Evolutionary conservation across 2,797 vertebrate genomes (phyloP).

Genomic region (Artibeus jamaicensis): DNA sequence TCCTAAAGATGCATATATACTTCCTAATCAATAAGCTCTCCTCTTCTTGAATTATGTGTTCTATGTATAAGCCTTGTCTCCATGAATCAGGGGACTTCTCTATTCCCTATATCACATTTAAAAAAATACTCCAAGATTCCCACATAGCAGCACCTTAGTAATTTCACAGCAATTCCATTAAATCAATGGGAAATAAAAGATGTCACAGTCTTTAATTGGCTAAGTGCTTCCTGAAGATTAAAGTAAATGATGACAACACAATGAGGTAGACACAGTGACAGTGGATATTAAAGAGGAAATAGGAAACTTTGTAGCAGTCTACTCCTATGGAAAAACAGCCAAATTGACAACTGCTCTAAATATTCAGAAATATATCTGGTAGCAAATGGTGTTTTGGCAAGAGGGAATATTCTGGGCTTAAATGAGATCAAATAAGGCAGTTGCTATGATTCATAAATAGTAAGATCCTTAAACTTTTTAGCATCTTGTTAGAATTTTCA

Average conservation of each 20-base stretch:
- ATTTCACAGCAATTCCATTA: background rate
- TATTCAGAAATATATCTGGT: conserved; percentile 19
- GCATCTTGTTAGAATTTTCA: conserved; percentile 7
- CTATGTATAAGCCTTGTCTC: background rate
- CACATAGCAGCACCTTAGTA: background rate
- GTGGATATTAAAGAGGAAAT: background rate
- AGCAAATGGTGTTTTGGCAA: background rate
- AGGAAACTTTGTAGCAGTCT: background rate
- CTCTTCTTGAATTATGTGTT: background rate
- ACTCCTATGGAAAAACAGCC: background rate
- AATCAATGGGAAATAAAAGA: background rate
- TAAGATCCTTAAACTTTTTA: background rate
- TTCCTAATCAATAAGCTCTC: background rate
- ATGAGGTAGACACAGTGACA: background rate
- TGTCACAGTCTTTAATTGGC: background rate
- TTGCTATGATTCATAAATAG: background rate
- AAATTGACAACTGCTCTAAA: background rate
- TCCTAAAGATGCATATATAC: background rate
- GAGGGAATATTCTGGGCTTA: background rate
- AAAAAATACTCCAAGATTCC: background rate
- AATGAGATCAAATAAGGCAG: background rate
- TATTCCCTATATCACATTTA: background rate
- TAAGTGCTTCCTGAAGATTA: background rate
- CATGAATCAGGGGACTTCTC: background rate
- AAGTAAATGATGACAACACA: background rate